These are phyloP conservation scores for Ctenicera cuprea DNA, from an alignment of 2,888 invertebrate genomes.

Conservation along the genomic window DNA sequence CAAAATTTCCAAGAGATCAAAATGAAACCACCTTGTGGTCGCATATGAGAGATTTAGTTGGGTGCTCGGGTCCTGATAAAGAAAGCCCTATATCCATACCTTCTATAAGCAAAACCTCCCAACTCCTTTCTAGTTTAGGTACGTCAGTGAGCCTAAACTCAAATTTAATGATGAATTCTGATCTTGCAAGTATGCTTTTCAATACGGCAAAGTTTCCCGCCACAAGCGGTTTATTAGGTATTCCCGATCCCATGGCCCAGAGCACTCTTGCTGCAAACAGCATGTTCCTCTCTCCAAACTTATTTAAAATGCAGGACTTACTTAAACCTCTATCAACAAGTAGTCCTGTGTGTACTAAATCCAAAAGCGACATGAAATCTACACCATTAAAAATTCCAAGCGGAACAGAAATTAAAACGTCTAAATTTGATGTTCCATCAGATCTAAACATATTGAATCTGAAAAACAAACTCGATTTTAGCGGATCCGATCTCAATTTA, in stretches of 20 bases:
- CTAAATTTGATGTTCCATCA: conserved; percentile 74
- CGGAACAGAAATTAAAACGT: conserved; percentile 67
- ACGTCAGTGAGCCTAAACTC: conserved; percentile 74
- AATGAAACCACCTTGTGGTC: conserved; percentile 87
- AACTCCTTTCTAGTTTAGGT: conserved; percentile 65
- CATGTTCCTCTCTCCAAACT: conserved; percentile 83
- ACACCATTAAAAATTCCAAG: conserved; percentile 66
- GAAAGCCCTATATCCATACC: conserved; percentile 78
- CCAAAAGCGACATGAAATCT: conserved; percentile 59
- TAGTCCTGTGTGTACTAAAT: conserved; percentile 72
- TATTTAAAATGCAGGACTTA: conserved; percentile 83
- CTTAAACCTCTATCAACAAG: conserved; percentile 78
- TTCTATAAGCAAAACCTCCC: conserved; percentile 67
- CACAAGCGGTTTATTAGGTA: conserved; percentile 77
- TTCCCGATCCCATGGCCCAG: conserved; percentile 86
- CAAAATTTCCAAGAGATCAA: conserved; percentile 89
- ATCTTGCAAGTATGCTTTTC: conserved; percentile 81
- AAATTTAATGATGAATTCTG: conserved; percentile 79
- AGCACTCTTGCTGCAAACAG: conserved; percentile 85
- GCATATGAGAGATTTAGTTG: conserved; percentile 84
- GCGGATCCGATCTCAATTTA: conserved; percentile 70
- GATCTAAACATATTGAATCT: conserved; percentile 74
- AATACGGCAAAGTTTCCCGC: conserved; percentile 80
- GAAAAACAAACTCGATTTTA: conserved; percentile 74
- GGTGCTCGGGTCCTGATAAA: conserved; percentile 83